These are phyloP conservation scores for Pachypanchax playfairii DNA, from an alignment of 2,113 vertebrate species.

Conservation along the genomic window DNA sequence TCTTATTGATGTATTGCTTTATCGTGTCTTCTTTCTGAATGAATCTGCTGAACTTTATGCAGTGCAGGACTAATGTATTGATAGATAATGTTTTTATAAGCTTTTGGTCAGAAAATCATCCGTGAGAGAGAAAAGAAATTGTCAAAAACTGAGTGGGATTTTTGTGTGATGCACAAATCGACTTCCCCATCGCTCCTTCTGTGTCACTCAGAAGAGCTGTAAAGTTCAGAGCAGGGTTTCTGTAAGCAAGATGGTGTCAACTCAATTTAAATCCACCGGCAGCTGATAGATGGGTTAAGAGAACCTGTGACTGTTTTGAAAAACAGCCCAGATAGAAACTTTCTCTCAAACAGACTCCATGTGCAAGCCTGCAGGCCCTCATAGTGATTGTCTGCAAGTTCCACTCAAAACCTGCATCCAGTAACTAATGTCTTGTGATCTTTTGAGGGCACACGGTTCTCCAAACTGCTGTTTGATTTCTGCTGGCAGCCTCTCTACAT, in stretches of 20 bases:
- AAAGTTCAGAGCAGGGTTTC: conserved; percentile 15
- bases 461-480: conserved; percentile 52
- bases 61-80: conserved; percentile 48
- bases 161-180: conserved; percentile 26
- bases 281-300: conserved; percentile 40
- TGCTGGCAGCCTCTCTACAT: conserved; percentile 68
- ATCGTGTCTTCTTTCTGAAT: conserved; percentile 55
- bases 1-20: conserved; percentile 42
- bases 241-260: conserved; percentile 25
- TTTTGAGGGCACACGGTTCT: conserved; percentile 67
- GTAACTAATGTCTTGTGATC: conserved; percentile 75
- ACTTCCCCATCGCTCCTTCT: conserved; percentile 13
- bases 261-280: conserved; percentile 26
- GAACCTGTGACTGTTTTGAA: conserved; percentile 27
- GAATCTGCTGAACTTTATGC: conserved; percentile 55
- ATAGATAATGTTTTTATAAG: conserved; percentile 18
- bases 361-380: conserved; percentile 18
- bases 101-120: conserved; percentile 18
- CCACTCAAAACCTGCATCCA: conserved; percentile 54
- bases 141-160: conserved; percentile 17
- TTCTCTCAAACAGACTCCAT: conserved; percentile 8
- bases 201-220: conserved; percentile 26
- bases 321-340: conserved; percentile 13
- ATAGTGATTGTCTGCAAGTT: conserved; percentile 52
- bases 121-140: conserved; percentile 10